These are phyloP conservation scores for Hartigia nigra DNA, from an alignment of 2,888 invertebrate species.

Conservation along the genomic window DNA sequence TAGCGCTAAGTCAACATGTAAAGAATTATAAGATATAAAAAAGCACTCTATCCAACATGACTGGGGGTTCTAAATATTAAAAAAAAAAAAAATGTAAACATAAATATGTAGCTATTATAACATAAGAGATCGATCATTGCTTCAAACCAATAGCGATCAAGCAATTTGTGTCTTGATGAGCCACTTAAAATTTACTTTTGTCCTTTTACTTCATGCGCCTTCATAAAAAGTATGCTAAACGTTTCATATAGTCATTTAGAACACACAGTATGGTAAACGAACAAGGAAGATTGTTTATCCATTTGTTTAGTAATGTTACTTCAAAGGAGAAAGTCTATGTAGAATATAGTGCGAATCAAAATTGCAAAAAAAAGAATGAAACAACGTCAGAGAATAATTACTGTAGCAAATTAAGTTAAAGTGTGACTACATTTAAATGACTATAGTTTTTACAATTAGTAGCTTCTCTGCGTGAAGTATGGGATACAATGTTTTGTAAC, in stretches of 20 bases:
- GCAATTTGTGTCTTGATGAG: neutral
- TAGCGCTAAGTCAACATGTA: neutral
- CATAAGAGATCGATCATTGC: neutral
- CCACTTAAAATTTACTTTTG: neutral
- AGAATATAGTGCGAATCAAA: slow-evolving; percentile 29
- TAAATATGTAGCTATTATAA: slow-evolving; percentile 2
- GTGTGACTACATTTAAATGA: slow-evolving; percentile 23
- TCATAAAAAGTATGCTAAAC: neutral
- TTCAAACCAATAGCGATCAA: neutral
- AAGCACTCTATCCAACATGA: neutral
- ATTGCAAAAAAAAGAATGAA: neutral
- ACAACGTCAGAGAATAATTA: neutral
- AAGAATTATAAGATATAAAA: neutral
- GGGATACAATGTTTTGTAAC: slow-evolving; percentile 44
- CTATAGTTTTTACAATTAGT: slow-evolving; percentile 20
- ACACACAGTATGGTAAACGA: slow-evolving; percentile 13
- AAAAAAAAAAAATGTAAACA: neutral
- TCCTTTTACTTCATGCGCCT: neutral
- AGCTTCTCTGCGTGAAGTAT: slow-evolving; percentile 16
- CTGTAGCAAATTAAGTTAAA: slow-evolving; percentile 26
- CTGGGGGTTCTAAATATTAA: neutral
- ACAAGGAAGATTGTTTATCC: slow-evolving; percentile 25
- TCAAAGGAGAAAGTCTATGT: slow-evolving; percentile 34
- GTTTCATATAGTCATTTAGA: slow-evolving; percentile 2
- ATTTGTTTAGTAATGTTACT: slow-evolving; percentile 27